phyloP scores from a whole-genome alignment of 2,113 vertebrate genomes.

The Perccottus glenii region DNA sequence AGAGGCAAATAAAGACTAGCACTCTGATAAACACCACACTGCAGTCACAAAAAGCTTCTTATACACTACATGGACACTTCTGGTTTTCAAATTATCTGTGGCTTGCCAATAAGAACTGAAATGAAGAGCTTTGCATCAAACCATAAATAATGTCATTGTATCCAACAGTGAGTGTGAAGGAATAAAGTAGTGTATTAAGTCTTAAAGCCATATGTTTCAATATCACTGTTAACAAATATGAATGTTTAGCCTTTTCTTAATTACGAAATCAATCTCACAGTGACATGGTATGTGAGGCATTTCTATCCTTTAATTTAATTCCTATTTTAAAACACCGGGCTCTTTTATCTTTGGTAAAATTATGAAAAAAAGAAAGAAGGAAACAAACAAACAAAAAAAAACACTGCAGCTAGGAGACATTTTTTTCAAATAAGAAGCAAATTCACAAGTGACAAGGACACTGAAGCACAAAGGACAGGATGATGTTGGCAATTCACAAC shows the following conservation, averaged over 20 bases:
- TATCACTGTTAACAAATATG: background rate
- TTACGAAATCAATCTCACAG: conserved; percentile 34
- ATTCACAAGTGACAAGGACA: conserved; percentile 67
- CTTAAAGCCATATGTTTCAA: conserved; percentile 8
- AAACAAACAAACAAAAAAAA: conserved; percentile 52
- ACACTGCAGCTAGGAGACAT: conserved; percentile 62
- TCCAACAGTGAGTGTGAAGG: background rate
- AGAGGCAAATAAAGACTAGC: conserved; percentile 38
- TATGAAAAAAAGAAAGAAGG: conserved; percentile 60
- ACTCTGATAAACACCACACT: conserved; percentile 22
- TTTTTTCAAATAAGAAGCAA: conserved; percentile 64
- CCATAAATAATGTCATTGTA: conserved; percentile 12
- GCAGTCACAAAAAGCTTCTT: conserved; percentile 26
- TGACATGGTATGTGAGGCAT: background rate
- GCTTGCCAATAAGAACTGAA: conserved; percentile 47
- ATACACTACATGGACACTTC: conserved; percentile 44
- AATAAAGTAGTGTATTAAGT: conserved; percentile 25
- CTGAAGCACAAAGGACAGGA: conserved; percentile 65
- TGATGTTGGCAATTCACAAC: conserved; percentile 41
- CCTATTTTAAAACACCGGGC: conserved; percentile 39
- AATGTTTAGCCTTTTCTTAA: conserved; percentile 19
- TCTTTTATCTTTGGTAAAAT: conserved; percentile 47
- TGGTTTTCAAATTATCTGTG: conserved; percentile 17
- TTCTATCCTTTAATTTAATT: conserved; percentile 43
- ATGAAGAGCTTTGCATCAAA: conserved; percentile 39